phyloP scores from a whole-genome alignment of 2,888 invertebrate genomes.

The Megaustenia siamemsis region DNA sequence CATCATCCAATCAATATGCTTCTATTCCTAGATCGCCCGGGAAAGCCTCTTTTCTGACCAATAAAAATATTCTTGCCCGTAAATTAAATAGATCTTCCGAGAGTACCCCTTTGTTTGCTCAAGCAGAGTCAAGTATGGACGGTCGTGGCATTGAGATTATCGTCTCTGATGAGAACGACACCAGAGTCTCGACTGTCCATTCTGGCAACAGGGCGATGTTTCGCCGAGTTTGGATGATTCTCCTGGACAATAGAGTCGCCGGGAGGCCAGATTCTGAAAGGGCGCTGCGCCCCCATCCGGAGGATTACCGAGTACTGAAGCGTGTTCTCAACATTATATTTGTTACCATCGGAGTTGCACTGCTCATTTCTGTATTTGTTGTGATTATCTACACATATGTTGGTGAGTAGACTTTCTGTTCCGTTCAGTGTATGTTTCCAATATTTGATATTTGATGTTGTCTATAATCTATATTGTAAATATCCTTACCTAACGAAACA shows the following conservation, averaged over 20 bases:
- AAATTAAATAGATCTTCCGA: neutral
- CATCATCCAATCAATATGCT: neutral
- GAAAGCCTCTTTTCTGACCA: neutral
- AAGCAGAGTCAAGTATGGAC: constrained; percentile 60
- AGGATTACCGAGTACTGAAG: constrained; percentile 70
- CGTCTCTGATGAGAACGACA: constrained; percentile 65
- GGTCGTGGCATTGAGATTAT: constrained; percentile 69
- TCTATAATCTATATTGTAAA: no score
- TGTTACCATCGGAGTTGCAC: constrained; percentile 71
- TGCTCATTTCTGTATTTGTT: constrained; percentile 73
- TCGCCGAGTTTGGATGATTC: constrained; percentile 61
- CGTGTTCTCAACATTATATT: constrained; percentile 75
- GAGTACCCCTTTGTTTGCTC: neutral
- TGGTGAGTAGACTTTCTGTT: no score
- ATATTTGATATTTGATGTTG: no score
- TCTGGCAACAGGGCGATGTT: constrained; percentile 62
- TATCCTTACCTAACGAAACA: no score
- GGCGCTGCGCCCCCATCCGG: constrained; percentile 65
- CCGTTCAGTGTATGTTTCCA: no score
- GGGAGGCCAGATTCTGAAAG: constrained; percentile 64
- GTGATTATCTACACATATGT: constrained; percentile 75
- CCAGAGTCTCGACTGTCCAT: constrained; percentile 56
- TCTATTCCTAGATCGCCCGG: neutral
- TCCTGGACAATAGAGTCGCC: constrained; percentile 73
- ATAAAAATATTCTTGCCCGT: neutral